A percentile compares a stretch with the other conserved stretches of the same genome.
Conservation (phyloP, 2,888 invertebrate species). For the Heliconius sara region DNA sequence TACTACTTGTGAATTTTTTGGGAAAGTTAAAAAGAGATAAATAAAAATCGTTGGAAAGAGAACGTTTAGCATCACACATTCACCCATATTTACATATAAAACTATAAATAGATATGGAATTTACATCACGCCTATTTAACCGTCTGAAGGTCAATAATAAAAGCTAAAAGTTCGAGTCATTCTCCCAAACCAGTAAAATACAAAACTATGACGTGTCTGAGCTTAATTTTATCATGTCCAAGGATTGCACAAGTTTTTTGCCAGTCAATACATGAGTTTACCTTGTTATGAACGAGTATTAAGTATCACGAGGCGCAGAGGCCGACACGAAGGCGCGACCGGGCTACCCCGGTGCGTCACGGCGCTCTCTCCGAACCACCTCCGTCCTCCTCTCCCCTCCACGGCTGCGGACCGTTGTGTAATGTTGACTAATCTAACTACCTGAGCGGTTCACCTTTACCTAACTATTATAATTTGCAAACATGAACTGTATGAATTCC, state of each 20-base stretch:
- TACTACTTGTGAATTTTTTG: too few species aligned
- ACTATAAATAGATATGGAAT: background rate
- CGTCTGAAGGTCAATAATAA: background rate
- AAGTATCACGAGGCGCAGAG: background rate
- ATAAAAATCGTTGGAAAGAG: too few species aligned
- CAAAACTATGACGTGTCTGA: background rate
- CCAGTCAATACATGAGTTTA: background rate
- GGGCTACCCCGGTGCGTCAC: conserved; percentile 38
- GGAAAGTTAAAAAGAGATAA: too few species aligned
- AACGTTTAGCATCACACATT: too few species aligned
- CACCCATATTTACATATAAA: background rate
- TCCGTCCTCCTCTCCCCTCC: too few species aligned
- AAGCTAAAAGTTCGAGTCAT: conserved; percentile 14
- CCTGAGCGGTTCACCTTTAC: conserved; percentile 1
- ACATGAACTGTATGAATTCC: background rate
- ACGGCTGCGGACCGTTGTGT: conserved; percentile 8
- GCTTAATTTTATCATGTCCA: background rate
- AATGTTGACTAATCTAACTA: conserved; percentile 27
- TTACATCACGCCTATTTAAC: background rate
- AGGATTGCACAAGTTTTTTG: conserved; percentile 10
- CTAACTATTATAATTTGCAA: conserved; percentile 2
- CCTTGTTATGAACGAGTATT: background rate
- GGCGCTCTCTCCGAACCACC: background rate
- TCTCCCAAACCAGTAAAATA: background rate
- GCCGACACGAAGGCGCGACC: conserved; percentile 22